Evolutionary conservation across 2,797 vertebrate genomes (phyloP).

Genomic region (Onychomys leucogaster): DNA sequence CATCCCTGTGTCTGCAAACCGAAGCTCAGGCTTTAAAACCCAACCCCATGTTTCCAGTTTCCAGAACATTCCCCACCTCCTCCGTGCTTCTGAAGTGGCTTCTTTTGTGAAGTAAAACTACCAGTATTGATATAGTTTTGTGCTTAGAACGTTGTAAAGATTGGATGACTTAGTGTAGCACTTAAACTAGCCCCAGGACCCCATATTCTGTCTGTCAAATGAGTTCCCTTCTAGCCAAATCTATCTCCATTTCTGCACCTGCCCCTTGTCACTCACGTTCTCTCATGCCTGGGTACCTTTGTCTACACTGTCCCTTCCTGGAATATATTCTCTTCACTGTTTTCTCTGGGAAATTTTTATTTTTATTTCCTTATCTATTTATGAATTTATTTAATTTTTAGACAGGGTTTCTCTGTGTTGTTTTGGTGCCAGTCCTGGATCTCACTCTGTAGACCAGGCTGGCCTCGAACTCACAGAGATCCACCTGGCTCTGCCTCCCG

Average conservation of each 20-base stretch:
- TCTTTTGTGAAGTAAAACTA: not conserved
- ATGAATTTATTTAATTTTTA: too few species aligned
- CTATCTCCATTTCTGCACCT: not conserved
- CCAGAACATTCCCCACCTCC: not conserved
- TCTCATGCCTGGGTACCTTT: not conserved
- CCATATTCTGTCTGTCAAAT: accelerated
- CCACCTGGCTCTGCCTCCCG: too few species aligned
- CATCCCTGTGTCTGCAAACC: not conserved
- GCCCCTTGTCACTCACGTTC: accelerated
- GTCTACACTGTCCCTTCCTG: not conserved
- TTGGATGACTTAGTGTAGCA: not conserved
- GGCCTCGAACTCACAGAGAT: too few species aligned
- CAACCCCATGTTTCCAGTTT: not conserved
- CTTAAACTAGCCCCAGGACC: not conserved
- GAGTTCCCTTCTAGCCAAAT: not conserved
- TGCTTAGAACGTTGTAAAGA: not conserved
- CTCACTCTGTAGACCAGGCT: too few species aligned
- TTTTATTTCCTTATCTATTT: too few species aligned
- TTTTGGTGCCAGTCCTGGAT: too few species aligned
- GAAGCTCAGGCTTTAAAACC: not conserved
- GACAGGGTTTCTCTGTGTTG: too few species aligned
- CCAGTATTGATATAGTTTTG: not conserved
- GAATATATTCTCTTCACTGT: not conserved
- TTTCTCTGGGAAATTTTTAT: conserved; percentile 49
- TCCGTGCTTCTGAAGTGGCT: not conserved